These are phyloP conservation scores for Microctenopoma lineatum DNA, from an alignment of 2,797 vertebrate species.

Conservation along the genomic window DNA sequence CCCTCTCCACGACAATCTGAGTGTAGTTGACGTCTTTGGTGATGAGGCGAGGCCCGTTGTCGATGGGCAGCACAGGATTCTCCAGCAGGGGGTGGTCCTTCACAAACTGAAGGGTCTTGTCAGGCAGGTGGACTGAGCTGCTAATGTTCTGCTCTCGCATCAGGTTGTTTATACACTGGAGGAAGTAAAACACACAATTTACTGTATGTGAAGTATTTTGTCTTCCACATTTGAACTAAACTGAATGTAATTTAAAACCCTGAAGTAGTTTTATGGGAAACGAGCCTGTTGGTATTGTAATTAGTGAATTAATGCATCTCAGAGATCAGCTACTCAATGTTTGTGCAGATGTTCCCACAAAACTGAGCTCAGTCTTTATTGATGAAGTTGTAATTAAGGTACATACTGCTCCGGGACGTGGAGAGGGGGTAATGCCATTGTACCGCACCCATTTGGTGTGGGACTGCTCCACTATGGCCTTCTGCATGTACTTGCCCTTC, in stretches of 20 bases:
- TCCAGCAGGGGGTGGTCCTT: conserved; percentile 97
- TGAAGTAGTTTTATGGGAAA: neutral
- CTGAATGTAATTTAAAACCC: neutral
- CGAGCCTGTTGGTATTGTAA: neutral
- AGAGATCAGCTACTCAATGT: neutral
- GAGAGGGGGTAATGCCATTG: conserved; percentile 89
- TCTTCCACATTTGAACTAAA: neutral
- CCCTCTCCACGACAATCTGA: conserved; percentile 93
- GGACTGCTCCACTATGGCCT: conserved; percentile 93
- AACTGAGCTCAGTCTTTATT: neutral
- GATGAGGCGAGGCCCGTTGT: conserved; percentile 88
- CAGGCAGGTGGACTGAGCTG: conserved; percentile 91
- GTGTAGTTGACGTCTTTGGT: conserved; percentile 93
- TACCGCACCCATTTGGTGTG: conserved; percentile 97
- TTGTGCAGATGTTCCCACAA: neutral
- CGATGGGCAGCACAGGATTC: conserved; percentile 89
- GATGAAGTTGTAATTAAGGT: conserved; percentile 11
- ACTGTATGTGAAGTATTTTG: neutral
- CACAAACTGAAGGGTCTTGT: conserved; percentile 96
- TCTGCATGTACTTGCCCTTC: conserved; percentile 97
- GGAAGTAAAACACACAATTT: neutral
- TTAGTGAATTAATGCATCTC: neutral
- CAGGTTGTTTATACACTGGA: conserved; percentile 91
- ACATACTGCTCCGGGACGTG: conserved; percentile 95
- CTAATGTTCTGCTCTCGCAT: conserved; percentile 88